A percentile compares a stretch with the other conserved stretches of the same genome.
Conservation (phyloP, 2,797 vertebrate genomes). For the Rhynchotus rufescens region DNA sequence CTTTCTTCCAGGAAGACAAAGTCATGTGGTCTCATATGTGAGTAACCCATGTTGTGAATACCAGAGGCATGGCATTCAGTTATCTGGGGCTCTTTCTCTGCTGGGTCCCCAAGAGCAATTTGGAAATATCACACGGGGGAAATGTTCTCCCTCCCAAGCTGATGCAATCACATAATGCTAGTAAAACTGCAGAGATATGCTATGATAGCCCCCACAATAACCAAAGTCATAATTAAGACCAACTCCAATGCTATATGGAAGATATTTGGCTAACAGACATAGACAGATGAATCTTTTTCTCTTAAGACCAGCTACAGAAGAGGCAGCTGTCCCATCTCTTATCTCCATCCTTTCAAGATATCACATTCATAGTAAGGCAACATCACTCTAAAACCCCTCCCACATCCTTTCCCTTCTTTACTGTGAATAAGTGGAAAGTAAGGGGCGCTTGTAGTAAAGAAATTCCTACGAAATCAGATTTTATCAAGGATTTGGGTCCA, state of each 20-base stretch:
- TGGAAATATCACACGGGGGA: not conserved
- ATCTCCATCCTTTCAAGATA: not conserved
- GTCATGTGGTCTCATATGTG: not conserved
- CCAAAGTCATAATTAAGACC: not conserved
- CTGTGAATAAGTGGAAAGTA: not conserved
- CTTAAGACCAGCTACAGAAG: not conserved
- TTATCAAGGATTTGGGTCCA: constrained; percentile 50
- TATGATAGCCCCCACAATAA: rapidly evolving
- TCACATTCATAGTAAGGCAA: not conserved
- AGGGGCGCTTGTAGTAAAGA: constrained; percentile 5
- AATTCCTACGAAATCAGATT: constrained; percentile 52
- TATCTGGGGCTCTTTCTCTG: not conserved
- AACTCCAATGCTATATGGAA: not conserved
- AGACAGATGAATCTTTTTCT: not conserved
- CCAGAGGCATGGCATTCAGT: not conserved
- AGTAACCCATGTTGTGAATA: not conserved
- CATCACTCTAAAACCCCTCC: not conserved
- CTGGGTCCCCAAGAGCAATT: not conserved
- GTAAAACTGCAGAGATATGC: not conserved
- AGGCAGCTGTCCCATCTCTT: not conserved
- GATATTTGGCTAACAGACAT: not conserved
- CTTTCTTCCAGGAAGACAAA: constrained; percentile 59
- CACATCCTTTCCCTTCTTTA: not conserved
- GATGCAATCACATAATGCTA: rapidly evolving
- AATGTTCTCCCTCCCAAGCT: not conserved